Evolutionary conservation across 2,888 invertebrate genomes (phyloP).

Genomic region (Tigriopus californicus): DNA sequence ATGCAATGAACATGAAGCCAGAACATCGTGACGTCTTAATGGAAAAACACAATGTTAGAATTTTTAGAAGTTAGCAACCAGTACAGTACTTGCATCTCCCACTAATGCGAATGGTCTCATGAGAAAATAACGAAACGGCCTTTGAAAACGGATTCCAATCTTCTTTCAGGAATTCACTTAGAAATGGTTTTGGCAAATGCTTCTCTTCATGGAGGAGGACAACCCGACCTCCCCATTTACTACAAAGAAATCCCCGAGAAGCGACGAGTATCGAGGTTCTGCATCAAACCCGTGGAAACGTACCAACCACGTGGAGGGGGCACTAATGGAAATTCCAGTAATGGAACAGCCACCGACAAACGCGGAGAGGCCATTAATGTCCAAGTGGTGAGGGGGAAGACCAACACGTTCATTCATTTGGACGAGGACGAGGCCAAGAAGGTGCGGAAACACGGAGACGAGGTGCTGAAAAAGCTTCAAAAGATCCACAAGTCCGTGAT

Average conservation of each 20-base stretch:
- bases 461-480: not conserved
- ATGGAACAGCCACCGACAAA: not conserved
- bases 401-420: constrained; percentile 5
- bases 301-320: no score
- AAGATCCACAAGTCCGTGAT: constrained; percentile 1
- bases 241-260: not conserved
- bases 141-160: no score
- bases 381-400: not conserved
- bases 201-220: no score
- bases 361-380: not conserved
- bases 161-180: no score
- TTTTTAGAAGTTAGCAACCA: no score
- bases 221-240: not conserved
- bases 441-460: not conserved
- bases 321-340: not conserved
- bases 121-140: no score
- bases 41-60: no score
- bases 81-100: no score
- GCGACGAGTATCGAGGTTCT: not conserved
- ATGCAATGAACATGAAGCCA: no score
- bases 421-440: constrained; percentile 4
- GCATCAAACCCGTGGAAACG: not conserved
- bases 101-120: no score
- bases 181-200: no score
- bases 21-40: no score